Conservation (phyloP, 1,140 invertebrate genomes). For the Cydia amplana region DNA sequence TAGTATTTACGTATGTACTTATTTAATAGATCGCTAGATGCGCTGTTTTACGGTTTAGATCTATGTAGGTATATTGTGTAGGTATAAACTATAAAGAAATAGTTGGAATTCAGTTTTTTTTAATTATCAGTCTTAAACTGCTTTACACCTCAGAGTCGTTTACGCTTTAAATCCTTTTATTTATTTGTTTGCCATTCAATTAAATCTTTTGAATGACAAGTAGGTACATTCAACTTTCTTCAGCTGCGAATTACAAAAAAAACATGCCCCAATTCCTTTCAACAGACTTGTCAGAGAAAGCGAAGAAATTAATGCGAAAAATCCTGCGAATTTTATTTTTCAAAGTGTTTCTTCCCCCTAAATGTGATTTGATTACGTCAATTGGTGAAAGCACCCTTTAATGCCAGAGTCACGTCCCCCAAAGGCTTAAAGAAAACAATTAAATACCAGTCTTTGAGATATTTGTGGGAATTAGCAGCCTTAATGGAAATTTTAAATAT, state of each 20-base stretch:
- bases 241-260: neutral
- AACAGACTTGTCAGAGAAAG: neutral
- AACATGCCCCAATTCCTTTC: neutral
- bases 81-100: no score
- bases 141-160: no score
- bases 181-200: neutral
- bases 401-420: neutral
- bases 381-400: neutral
- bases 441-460: neutral
- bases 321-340: neutral
- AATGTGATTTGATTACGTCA: slow-evolving; percentile 14
- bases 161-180: no score
- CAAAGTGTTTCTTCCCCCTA: neutral
- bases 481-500: neutral
- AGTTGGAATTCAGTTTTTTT: no score
- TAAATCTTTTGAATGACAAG: neutral
- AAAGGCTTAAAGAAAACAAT: slow-evolving; percentile 14
- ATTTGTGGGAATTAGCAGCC: neutral
- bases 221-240: neutral
- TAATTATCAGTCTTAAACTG: no score
- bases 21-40: no score
- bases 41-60: no score
- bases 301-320: slow-evolving; percentile 4
- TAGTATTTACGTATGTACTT: no score
- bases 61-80: no score